A percentile compares a stretch with the other conserved stretches of the same genome.
phyloP scores from a whole-genome alignment of 2,113 vertebrate genomes.

The Perca flavescens region DNA sequence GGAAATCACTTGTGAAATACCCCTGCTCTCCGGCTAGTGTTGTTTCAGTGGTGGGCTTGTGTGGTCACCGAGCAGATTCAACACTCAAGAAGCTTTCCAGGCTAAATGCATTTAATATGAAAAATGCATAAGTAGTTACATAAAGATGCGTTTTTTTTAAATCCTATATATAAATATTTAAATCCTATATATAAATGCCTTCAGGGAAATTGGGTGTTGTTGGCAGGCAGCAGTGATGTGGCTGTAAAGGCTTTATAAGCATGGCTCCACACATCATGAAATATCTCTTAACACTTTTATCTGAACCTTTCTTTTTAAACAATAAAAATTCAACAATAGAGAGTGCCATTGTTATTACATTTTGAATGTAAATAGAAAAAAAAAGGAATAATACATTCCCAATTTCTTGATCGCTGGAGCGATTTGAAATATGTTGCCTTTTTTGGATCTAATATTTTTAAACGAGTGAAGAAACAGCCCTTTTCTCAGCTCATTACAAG shows the following conservation, averaged over 20 bases:
- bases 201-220: not conserved
- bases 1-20: slow-evolving; percentile 17
- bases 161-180: no score
- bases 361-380: not conserved
- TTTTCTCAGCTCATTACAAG: not conserved
- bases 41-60: not conserved
- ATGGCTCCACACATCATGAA: slow-evolving; percentile 1
- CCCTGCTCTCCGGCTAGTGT: not conserved
- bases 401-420: not conserved
- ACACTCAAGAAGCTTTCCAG: not conserved
- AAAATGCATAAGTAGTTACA: slow-evolving; percentile 35
- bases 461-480: not conserved
- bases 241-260: not conserved
- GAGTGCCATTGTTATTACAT: not conserved
- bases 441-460: not conserved
- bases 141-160: slow-evolving; percentile 25
- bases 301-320: not conserved
- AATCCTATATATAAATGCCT: slow-evolving; percentile 8
- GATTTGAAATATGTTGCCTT: not conserved
- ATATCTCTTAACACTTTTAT: not conserved
- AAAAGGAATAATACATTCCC: not conserved
- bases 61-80: slow-evolving; percentile 14
- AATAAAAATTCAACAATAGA: not conserved
- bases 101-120: slow-evolving; percentile 21
- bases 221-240: not conserved